Percentiles rank a stretch among this genome's conserved stretches.
Evolutionary conservation across 2,888 invertebrate genomes (phyloP).

Genomic region (Sesamia inferens): DNA sequence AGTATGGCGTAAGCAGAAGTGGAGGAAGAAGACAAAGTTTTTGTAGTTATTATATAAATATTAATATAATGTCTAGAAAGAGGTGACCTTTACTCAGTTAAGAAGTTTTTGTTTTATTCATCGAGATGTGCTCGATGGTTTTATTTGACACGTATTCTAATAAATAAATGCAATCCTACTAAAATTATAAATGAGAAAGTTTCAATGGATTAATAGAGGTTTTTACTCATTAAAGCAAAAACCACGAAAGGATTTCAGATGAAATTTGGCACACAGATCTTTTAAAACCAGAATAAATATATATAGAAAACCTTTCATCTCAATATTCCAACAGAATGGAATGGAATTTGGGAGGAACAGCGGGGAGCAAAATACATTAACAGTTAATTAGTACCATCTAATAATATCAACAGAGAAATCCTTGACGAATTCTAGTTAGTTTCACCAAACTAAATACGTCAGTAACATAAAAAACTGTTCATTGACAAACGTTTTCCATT

Average conservation of each 20-base stretch:
- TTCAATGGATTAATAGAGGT: neutral
- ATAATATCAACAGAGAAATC: neutral
- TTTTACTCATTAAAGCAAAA: neutral
- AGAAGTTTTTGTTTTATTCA: no score
- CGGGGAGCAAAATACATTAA: neutral
- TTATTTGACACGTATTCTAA: no score
- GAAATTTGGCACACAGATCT: neutral
- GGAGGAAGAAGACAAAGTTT: no score
- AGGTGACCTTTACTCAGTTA: no score
- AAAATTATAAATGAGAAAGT: neutral
- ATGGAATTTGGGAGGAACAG: no score
- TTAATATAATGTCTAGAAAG: no score
- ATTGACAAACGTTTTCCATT: constrained; percentile 35
- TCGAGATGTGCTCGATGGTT: no score
- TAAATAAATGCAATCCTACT: neutral
- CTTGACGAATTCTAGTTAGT: neutral
- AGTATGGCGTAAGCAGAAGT: no score
- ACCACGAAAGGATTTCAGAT: neutral
- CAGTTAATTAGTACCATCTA: neutral
- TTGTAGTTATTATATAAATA: no score
- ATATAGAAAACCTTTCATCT: neutral
- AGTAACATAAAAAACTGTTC: constrained; percentile 17
- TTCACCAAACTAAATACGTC: neutral
- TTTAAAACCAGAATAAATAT: neutral
- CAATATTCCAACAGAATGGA: neutral